A percentile compares a stretch with the other conserved stretches of the same genome.
Conservation (phyloP, 2,113 vertebrate genomes). For the Bufo gargarizans region DNA sequence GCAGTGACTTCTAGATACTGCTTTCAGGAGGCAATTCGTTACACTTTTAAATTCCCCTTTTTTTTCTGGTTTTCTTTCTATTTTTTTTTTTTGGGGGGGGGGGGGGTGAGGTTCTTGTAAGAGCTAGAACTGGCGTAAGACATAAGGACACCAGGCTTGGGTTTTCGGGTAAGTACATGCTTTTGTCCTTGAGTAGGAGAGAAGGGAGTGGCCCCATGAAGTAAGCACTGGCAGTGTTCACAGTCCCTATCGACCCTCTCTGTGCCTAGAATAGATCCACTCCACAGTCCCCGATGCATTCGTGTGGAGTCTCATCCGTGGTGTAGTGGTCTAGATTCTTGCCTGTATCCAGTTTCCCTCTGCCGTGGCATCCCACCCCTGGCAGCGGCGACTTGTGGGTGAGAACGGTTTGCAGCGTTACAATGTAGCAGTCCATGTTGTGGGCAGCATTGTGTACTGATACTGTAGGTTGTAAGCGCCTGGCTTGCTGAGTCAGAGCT, state of each 20-base stretch:
- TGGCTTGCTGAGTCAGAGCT: conserved; percentile 37
- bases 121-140: neutral
- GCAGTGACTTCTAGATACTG: neutral
- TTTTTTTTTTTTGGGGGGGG: too few species aligned
- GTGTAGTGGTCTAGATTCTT: neutral
- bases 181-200: conserved; percentile 45
- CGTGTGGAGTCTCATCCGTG: too few species aligned
- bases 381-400: too few species aligned
- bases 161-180: conserved; percentile 32
- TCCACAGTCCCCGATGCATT: neutral
- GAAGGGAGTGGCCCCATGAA: neutral
- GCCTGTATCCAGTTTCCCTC: neutral
- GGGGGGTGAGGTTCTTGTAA: neutral
- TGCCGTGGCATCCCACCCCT: too few species aligned
- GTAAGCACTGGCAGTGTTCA: too few species aligned
- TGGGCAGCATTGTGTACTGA: too few species aligned
- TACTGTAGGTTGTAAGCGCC: neutral
- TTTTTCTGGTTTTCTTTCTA: neutral
- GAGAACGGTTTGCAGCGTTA: neutral
- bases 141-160: neutral
- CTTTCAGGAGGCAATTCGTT: neutral
- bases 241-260: too few species aligned
- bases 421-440: neutral
- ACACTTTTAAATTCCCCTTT: neutral
- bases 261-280: too few species aligned